Percentiles rank a stretch among this genome's conserved stretches.
These are phyloP conservation scores for Charanyca ferruginea DNA, from an alignment of 2,888 invertebrate genomes.

Conservation along the genomic window DNA sequence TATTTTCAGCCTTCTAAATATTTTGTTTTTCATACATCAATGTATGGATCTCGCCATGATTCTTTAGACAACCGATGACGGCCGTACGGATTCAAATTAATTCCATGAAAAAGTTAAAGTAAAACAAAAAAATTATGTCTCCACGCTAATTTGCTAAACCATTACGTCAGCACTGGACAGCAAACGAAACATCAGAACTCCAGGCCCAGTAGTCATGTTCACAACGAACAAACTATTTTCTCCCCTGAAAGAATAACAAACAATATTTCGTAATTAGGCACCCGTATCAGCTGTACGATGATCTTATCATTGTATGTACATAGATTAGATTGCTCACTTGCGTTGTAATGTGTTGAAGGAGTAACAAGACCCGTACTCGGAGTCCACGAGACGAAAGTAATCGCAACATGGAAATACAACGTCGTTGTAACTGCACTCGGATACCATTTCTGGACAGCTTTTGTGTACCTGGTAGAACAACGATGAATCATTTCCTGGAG, in stretches of 20 bases:
- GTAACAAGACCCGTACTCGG: slow-evolving; percentile 89
- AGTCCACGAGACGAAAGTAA: slow-evolving; percentile 85
- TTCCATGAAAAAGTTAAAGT: background rate
- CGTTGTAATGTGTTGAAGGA: slow-evolving; percentile 90
- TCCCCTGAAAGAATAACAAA: slow-evolving; percentile 66
- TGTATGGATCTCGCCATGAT: no score
- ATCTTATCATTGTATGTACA: slow-evolving; percentile 52
- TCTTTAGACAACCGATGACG: no score
- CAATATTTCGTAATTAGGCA: slow-evolving; percentile 38
- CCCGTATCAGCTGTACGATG: slow-evolving; percentile 43
- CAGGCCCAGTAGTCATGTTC: slow-evolving; percentile 88
- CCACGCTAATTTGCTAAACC: no score
- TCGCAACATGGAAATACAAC: slow-evolving; percentile 87
- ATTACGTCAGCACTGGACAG: slow-evolving; percentile 84
- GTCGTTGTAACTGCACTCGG: slow-evolving; percentile 86
- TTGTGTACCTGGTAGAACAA: slow-evolving; percentile 80
- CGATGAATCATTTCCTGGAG: slow-evolving; percentile 9
- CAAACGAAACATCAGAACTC: slow-evolving; percentile 84
- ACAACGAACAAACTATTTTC: slow-evolving; percentile 73
- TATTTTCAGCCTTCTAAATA: no score
- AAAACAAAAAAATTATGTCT: background rate
- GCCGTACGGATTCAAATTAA: background rate
- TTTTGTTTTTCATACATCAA: no score
- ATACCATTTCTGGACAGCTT: slow-evolving; percentile 83
- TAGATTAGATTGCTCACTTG: slow-evolving; percentile 75